Conservation (phyloP, 2,113 vertebrate genomes). For the Lasiurus cinereus region DNA sequence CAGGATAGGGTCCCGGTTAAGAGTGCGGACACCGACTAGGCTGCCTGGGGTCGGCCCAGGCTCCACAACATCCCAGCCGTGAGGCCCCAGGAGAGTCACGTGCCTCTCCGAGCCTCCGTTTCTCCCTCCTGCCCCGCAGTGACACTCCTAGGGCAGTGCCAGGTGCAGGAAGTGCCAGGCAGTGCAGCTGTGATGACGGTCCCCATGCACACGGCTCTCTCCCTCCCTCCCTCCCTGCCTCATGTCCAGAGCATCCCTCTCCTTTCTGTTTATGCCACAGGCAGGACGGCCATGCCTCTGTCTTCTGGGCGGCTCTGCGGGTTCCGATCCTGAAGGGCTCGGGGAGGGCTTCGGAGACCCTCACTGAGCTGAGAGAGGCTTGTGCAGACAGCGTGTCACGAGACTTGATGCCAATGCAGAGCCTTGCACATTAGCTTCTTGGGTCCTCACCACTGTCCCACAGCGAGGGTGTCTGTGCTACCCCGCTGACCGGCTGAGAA, state of each 20-base stretch:
- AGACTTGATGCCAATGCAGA: accelerated
- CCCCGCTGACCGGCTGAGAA: neutral
- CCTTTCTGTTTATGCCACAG: too few relatives aligned
- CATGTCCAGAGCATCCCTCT: neutral
- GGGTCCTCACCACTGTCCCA: accelerated
- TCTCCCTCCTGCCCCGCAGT: neutral
- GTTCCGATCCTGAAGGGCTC: neutral
- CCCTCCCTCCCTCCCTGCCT: accelerated
- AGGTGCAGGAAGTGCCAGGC: accelerated
- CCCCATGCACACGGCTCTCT: neutral
- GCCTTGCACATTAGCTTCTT: neutral
- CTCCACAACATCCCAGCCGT: accelerated
- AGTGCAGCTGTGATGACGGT: neutral
- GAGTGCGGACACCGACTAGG: accelerated
- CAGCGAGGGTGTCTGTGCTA: accelerated
- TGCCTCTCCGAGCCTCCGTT: neutral
- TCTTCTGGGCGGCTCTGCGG: neutral
- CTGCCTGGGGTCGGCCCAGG: neutral
- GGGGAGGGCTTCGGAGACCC: neutral
- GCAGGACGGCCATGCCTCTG: neutral
- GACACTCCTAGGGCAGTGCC: neutral
- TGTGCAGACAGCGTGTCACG: accelerated
- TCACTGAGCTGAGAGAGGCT: constrained; percentile 15
- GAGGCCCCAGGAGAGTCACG: accelerated
- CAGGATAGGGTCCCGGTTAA: accelerated